Evolutionary conservation across 30 jellyfish, hydroid and myxozoan genomes (phyloP).

Genomic region (Aurelia aurita complex sp. Pacific): DNA sequence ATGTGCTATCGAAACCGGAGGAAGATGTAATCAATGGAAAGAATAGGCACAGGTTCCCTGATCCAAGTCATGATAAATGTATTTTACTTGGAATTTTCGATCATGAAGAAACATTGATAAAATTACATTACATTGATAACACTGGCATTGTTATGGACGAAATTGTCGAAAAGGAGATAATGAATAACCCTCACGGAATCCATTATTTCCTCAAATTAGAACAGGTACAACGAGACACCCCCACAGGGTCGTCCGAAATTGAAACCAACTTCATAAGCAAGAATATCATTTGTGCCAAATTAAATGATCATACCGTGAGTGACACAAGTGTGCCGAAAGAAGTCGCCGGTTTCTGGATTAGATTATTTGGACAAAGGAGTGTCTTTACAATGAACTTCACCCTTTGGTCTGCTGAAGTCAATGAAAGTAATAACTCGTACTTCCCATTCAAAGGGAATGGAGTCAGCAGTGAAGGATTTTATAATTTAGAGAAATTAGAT

Average conservation of each 20-base stretch:
- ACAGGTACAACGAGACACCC: conserved; percentile 49
- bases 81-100: conserved; percentile 76
- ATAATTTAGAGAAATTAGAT: conserved; percentile 44
- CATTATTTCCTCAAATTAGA: conserved; percentile 54
- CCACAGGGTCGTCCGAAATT: conserved; percentile 31
- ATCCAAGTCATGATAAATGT: conserved; percentile 80
- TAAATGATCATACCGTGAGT: conserved; percentile 77
- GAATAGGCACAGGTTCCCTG: conserved; percentile 80
- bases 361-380: conserved; percentile 70
- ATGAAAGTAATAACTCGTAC: conserved; percentile 5
- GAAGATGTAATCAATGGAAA: conserved; percentile 71
- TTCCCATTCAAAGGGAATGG: conserved; percentile 13
- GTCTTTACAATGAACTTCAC: conserved; percentile 66
- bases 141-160: conserved; percentile 49
- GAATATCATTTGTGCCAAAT: conserved; percentile 53
- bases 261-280: conserved; percentile 15
- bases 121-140: conserved; percentile 46
- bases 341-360: conserved; percentile 88
- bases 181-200: conserved; percentile 26
- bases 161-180: conserved; percentile 43
- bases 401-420: conserved; percentile 78
- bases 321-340: conserved; percentile 72
- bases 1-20: conserved; percentile 71
- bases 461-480: conserved; percentile 22
- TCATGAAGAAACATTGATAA: conserved; percentile 40